Conservation (phyloP, 2,888 invertebrate genomes). For the Oscheius sp. region DNA sequence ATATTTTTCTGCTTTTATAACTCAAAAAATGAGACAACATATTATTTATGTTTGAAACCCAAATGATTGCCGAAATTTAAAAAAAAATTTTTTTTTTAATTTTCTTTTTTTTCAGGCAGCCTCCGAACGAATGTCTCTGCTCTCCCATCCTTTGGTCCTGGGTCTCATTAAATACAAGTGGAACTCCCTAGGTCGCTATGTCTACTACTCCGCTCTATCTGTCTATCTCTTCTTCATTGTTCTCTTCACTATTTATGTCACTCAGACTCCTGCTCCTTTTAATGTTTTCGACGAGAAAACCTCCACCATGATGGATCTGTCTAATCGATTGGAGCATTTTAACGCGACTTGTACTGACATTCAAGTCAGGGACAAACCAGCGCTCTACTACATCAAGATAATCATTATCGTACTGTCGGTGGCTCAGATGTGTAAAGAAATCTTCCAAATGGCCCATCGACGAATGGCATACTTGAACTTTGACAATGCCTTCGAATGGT, state of each 20-base stretch:
- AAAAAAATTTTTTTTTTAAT: slow-evolving; percentile 8
- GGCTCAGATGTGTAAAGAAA: slow-evolving; percentile 3
- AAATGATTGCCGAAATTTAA: no score
- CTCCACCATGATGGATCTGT: neutral
- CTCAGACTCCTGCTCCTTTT: slow-evolving; percentile 66
- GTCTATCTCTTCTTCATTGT: slow-evolving; percentile 73
- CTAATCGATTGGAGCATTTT: neutral
- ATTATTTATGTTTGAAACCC: no score
- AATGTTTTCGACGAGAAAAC: slow-evolving; percentile 46
- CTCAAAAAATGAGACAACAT: neutral
- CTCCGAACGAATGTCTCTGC: slow-evolving; percentile 71
- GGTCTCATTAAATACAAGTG: slow-evolving; percentile 74
- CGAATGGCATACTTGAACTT: slow-evolving; percentile 72
- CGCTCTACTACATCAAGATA: neutral
- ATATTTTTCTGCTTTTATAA: slow-evolving; percentile 1
- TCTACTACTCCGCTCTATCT: slow-evolving; percentile 73
- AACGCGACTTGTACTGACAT: slow-evolving; percentile 18
- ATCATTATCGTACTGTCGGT: slow-evolving; percentile 1
- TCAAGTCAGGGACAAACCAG: neutral
- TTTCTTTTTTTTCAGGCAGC: slow-evolving; percentile 64
- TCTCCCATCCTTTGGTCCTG: slow-evolving; percentile 73
- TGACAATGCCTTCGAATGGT: slow-evolving; percentile 74
- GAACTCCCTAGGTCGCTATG: slow-evolving; percentile 73
- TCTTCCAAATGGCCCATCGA: slow-evolving; percentile 72
- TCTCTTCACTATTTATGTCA: slow-evolving; percentile 73